Base-by-base conservation (phyloP, 2,113 vertebrate genomes). In the Lepidothrix coronata region DNA sequence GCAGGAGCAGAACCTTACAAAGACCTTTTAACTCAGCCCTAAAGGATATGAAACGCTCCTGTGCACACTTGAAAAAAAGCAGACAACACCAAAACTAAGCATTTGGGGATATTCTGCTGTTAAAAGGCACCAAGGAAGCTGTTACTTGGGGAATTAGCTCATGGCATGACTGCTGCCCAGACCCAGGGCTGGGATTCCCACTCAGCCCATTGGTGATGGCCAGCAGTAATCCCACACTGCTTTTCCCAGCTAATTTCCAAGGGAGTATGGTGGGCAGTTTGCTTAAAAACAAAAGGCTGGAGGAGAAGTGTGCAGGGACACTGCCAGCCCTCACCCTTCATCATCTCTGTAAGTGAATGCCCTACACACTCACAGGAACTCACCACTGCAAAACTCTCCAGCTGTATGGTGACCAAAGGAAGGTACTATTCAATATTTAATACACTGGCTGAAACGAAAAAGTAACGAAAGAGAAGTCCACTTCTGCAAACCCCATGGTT, bases 301-400 rank as follows among this genome's bases (percentile, higher is more conserved):
- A 48, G 52, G 41, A 61, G 35, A 54, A 79, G 89, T 1, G 17
- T 28, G 31, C 25, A 24, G 72, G 31, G 70, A 63, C 22, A 3
- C 12, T 37, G 51, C 59, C 70, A 61, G 70, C 68, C 24, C 23
- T 55, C 65, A 25, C 27, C 59, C 21, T 2, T 25, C 72, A n/a
- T 11, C 73, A 28, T 3, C 44, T 2, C 35, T 6, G n/a, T 5
- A 41, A 12, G 20, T 18, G 8, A 14, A 9, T 0, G 33, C 51
- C 0, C 0, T 10, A 41, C 24, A 14, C 6, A 3, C 43, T 43
- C 27, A 4, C 21, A 14, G 23, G 44, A 25, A 10, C 31, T 37
- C 41, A 3, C 19, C n/a, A 3, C 1, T 10, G 55, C 51, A 62
- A 37, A 91, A 33, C 46, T 68, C 41, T 31, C 51, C 57, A 14